Evolutionary conservation across 2,113 vertebrate species (phyloP).

Genomic region (Phylloscopus whistleri): DNA sequence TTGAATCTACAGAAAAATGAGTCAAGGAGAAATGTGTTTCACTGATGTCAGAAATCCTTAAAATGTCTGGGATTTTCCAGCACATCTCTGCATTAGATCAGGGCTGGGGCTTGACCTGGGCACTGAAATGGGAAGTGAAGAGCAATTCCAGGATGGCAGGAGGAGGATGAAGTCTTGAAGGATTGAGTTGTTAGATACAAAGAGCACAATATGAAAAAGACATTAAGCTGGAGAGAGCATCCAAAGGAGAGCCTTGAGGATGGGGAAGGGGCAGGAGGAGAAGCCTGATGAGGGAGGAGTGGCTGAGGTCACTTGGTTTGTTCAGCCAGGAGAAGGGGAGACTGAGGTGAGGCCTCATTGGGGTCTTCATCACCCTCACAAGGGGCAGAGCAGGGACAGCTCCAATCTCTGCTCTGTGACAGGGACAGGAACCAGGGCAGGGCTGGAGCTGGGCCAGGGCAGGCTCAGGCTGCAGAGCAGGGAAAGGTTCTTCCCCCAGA

Average conservation of each 20-base stretch:
- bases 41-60: neutral
- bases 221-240: neutral
- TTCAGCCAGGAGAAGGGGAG: neutral
- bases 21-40: neutral
- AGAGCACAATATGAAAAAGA: neutral
- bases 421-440: neutral
- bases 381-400: neutral
- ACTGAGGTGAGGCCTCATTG: neutral
- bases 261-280: neutral
- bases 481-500: too few species aligned
- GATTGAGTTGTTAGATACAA: neutral
- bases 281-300: neutral
- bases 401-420: accelerated
- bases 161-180: neutral
- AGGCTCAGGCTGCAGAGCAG: neutral
- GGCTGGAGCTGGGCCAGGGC: neutral
- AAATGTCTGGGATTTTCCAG: neutral
- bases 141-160: neutral
- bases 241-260: neutral
- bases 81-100: neutral
- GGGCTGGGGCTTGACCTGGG: neutral
- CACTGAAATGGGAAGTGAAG: neutral
- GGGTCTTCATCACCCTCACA: neutral
- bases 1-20: neutral
- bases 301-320: neutral